Conservation (phyloP, 2,797 vertebrate species). For the Ataeniobius toweri region DNA sequence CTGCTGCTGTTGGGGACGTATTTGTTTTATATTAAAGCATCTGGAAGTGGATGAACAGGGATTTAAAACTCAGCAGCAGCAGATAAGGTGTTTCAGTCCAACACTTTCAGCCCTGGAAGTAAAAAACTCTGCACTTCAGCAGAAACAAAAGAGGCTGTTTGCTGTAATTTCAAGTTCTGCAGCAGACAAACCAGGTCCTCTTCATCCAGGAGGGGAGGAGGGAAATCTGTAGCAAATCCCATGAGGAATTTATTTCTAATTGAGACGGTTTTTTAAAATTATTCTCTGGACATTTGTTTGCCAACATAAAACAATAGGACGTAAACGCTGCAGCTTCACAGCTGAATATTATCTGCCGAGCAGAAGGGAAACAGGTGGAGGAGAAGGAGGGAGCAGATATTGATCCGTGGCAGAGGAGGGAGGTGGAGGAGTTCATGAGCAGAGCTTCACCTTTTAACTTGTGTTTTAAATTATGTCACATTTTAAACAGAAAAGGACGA, state of each 20-base stretch:
- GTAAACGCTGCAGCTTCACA: background rate
- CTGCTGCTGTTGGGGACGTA: conserved; percentile 50
- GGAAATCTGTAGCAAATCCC: background rate
- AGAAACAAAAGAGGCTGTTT: conserved; percentile 31
- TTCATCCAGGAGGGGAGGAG: background rate
- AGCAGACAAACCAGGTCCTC: background rate
- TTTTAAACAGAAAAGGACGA: background rate
- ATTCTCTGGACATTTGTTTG: conserved; percentile 22
- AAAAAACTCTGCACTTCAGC: conserved; percentile 16
- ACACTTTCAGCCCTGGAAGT: conserved; percentile 30
- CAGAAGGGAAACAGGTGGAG: conserved; percentile 24
- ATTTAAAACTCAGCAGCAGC: conserved; percentile 54
- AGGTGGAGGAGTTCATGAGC: conserved; percentile 37
- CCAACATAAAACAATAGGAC: conserved; percentile 3
- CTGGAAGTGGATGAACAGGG: conserved; percentile 50
- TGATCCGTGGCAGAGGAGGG: conserved; percentile 20
- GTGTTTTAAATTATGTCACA: background rate
- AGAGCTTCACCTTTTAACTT: conserved; percentile 7
- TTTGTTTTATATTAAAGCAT: conserved; percentile 58
- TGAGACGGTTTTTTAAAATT: conserved; percentile 30
- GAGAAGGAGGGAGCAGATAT: conserved; percentile 28
- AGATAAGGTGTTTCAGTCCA: conserved; percentile 48
- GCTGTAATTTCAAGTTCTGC: conserved; percentile 43
- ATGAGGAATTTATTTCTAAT: conserved; percentile 37
- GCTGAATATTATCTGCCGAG: conserved; percentile 14